Evolutionary conservation across 2,888 invertebrate species (phyloP).

Genomic region (Venusia cambrica): DNA sequence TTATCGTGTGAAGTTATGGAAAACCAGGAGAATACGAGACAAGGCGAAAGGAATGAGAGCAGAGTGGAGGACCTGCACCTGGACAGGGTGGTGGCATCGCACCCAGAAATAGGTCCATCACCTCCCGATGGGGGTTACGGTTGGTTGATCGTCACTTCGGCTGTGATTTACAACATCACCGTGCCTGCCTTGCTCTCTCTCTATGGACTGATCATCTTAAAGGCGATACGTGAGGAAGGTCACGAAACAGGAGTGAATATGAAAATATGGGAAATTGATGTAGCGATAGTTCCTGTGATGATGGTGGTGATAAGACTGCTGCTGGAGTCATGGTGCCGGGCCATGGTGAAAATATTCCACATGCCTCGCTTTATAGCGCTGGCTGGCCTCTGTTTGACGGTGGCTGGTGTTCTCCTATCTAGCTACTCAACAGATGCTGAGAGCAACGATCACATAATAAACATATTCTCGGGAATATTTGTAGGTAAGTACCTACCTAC

Average conservation of each 20-base stretch:
- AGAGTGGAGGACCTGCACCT: conserved; percentile 67
- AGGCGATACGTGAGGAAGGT: conserved; percentile 70
- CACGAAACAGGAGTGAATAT: conserved; percentile 58
- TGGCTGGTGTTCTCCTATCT: conserved; percentile 78
- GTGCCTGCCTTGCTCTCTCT: conserved; percentile 78
- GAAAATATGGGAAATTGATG: conserved; percentile 80
- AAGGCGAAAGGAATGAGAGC: conserved; percentile 41
- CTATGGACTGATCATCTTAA: conserved; percentile 79
- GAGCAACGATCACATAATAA: conserved; percentile 68
- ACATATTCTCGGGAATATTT: conserved; percentile 74
- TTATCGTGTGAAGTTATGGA: conserved; percentile 58
- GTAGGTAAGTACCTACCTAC: conserved; percentile 60
- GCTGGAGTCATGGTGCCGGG: conserved; percentile 81
- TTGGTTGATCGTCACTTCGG: conserved; percentile 82
- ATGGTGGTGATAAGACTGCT: conserved; percentile 80
- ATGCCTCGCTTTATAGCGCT: conserved; percentile 82
- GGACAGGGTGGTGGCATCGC: conserved; percentile 82
- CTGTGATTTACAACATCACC: conserved; percentile 82
- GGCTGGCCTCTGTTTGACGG: conserved; percentile 79
- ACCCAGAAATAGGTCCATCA: conserved; percentile 84
- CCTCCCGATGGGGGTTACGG: conserved; percentile 85
- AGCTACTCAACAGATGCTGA: conserved; percentile 70
- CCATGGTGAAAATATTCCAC: conserved; percentile 77
- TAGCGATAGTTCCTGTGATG: conserved; percentile 82
- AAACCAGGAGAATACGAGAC: conserved; percentile 40